These are phyloP conservation scores for Agriopis marginaria DNA, from an alignment of 2,888 invertebrate genomes.

Conservation along the genomic window DNA sequence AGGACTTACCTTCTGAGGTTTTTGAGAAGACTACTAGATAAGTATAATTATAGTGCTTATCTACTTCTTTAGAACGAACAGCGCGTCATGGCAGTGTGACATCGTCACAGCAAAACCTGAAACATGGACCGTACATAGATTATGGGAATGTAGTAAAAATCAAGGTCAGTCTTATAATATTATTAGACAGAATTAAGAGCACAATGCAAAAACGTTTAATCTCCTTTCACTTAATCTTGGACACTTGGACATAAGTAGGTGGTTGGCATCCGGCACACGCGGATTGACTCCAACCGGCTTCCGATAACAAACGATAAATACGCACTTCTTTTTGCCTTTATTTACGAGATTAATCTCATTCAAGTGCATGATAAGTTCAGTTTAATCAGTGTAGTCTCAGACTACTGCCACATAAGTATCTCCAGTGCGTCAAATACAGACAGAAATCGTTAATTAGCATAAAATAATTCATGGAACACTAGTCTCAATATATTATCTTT, in stretches of 20 bases:
- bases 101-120: neutral
- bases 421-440: constrained; percentile 35
- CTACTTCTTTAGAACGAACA: neutral
- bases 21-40: too few species aligned
- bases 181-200: constrained; percentile 56
- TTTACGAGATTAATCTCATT: constrained; percentile 62
- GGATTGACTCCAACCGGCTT: constrained; percentile 38
- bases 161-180: constrained; percentile 63
- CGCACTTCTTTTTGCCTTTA: constrained; percentile 63
- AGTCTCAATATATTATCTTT: neutral
- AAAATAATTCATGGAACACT: neutral
- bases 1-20: too few species aligned
- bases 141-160: constrained; percentile 52
- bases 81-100: neutral
- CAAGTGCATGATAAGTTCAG: constrained; percentile 69
- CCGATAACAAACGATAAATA: constrained; percentile 55
- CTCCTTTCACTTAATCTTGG: constrained; percentile 65
- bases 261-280: constrained; percentile 12
- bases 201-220: constrained; percentile 52
- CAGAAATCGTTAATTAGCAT: constrained; percentile 3
- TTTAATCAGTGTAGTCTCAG: constrained; percentile 65
- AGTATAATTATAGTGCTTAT: too few species aligned
- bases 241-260: constrained; percentile 32
- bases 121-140: constrained; percentile 14
- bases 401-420: constrained; percentile 37